Conservation (phyloP, 1,140 invertebrate genomes). For the Drosophila watanabei region DNA sequence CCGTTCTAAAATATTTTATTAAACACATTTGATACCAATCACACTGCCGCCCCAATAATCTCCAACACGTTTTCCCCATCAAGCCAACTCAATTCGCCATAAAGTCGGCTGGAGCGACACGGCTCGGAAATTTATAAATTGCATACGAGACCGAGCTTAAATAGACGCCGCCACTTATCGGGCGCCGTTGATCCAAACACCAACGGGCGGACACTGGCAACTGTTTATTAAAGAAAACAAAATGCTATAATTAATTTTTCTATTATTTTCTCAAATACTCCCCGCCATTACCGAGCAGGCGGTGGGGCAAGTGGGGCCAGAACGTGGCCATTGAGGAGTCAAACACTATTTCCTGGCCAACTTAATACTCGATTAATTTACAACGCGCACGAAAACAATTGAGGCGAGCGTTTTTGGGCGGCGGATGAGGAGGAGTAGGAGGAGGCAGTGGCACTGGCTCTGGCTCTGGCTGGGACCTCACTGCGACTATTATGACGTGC, state of each 20-base stretch:
- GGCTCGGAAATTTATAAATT: slow-evolving; percentile 64
- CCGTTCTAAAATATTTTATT: slow-evolving; percentile 11
- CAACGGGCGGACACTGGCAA: slow-evolving; percentile 43
- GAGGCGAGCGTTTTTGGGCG: slow-evolving; percentile 27
- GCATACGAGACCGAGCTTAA: slow-evolving; percentile 62
- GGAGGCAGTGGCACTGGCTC: slow-evolving; percentile 11
- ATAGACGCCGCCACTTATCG: slow-evolving; percentile 64
- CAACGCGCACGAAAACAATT: slow-evolving; percentile 73
- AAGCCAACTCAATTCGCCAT: slow-evolving; percentile 31
- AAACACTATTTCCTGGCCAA: slow-evolving; percentile 69
- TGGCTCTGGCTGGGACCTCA: slow-evolving; percentile 28
- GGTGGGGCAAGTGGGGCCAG: slow-evolving; percentile 28
- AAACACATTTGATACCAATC: slow-evolving; percentile 19
- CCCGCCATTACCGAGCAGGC: slow-evolving; percentile 26
- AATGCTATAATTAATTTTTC: slow-evolving; percentile 78
- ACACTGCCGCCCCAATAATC: slow-evolving; percentile 20
- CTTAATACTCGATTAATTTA: slow-evolving; percentile 78
- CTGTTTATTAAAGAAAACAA: slow-evolving; percentile 75
- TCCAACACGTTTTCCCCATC: slow-evolving; percentile 49
- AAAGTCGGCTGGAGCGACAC: slow-evolving; percentile 31
- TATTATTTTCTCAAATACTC: slow-evolving; percentile 66
- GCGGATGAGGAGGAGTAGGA: neutral
- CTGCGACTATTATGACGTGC: slow-evolving; percentile 70
- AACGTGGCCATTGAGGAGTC: slow-evolving; percentile 55
- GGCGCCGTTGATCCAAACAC: slow-evolving; percentile 71